phyloP scores from a whole-genome alignment of 2,113 vertebrate species.

The Odontophorus gujanensis region DNA sequence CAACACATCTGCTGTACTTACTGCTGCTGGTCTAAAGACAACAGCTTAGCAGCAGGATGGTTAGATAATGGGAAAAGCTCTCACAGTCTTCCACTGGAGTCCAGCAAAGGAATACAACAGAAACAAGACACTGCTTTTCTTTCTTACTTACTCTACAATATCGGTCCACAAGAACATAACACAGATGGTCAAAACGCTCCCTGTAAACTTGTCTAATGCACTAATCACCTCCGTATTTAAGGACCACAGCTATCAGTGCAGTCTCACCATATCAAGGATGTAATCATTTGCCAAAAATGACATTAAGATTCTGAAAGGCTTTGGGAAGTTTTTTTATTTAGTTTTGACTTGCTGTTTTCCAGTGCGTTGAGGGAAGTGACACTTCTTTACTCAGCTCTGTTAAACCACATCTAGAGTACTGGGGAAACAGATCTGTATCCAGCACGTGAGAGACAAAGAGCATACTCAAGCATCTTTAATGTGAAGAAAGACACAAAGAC shows the following conservation, averaged over 20 bases:
- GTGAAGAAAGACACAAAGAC: neutral
- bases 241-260: neutral
- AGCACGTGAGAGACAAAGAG: neutral
- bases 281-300: neutral
- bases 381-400: neutral
- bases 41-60: slow-evolving; percentile 39
- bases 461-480: neutral
- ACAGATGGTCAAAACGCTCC: fast-evolving
- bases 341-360: neutral
- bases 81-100: neutral
- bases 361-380: neutral
- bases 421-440: neutral
- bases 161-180: neutral
- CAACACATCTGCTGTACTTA: neutral
- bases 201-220: neutral
- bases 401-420: neutral
- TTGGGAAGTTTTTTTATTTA: neutral
- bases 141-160: neutral
- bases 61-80: slow-evolving; percentile 38
- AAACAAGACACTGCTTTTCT: fast-evolving
- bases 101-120: neutral
- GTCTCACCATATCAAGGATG: neutral
- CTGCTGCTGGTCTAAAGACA: neutral
- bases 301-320: neutral
- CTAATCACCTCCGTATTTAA: neutral